Conservation (phyloP, 2,888 invertebrate genomes). For the Drosophila eohydei region DNA sequence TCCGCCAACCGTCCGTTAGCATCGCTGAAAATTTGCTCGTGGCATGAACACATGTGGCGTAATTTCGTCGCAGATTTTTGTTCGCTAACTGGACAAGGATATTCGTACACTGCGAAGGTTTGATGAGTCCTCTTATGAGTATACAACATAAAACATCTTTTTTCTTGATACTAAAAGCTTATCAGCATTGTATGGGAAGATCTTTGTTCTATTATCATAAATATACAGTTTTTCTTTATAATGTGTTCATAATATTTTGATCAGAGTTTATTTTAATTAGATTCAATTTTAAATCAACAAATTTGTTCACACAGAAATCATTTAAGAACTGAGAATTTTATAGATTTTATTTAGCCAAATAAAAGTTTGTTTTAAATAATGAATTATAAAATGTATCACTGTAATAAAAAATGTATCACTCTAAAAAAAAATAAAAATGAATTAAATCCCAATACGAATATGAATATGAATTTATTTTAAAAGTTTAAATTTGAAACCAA, state of each 20-base stretch:
- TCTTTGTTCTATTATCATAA: background rate
- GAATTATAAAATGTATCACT: no score
- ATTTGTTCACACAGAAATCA: background rate
- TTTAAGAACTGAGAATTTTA: background rate
- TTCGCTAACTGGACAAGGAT: constrained; percentile 80
- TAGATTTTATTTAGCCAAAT: background rate
- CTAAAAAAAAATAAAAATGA: no score
- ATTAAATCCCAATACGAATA: no score
- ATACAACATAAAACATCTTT: background rate
- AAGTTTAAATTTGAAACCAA: background rate
- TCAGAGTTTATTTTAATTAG: no score
- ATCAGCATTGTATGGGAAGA: background rate
- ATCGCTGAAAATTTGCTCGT: constrained; percentile 81
- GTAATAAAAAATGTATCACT: background rate
- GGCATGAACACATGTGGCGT: constrained; percentile 82
- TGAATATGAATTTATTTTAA: background rate
- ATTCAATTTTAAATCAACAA: background rate
- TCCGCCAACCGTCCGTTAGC: constrained; percentile 74
- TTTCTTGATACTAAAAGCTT: no score
- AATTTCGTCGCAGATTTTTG: constrained; percentile 82
- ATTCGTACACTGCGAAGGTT: constrained; percentile 62
- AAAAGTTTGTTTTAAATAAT: background rate
- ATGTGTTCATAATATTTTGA: background rate
- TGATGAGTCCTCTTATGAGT: background rate
- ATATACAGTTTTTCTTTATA: no score